Base-by-base conservation (phyloP, 2,888 invertebrate genomes). In the Chironomus riparius region DNA sequence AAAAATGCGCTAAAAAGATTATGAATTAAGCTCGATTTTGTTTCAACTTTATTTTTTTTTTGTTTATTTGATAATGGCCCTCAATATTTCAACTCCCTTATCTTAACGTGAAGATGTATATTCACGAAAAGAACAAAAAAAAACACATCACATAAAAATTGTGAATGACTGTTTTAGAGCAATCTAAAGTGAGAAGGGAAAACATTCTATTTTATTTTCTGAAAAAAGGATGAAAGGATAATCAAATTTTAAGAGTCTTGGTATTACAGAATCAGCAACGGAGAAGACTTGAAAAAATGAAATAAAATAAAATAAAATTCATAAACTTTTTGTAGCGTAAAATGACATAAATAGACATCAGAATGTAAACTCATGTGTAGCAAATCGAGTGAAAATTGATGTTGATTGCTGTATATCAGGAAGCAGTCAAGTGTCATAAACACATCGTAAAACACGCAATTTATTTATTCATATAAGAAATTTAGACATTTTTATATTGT, bases 371-470 rank as follows among this genome's bases (percentile, higher is more conserved):
- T 70, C 70, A 70, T 56, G 56, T 56, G 56, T 22, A 61, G 50
- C 61, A 72, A 72, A 72, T 72, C 72, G 72, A 72, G 72, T 61
- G 72, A 72, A 50, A 72, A 72, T 71, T 71, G 71, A 71, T 71
- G 71, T 71, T 68, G 68, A 68, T 68, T 68, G 68, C 68, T 68
- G 47, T 68, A 47, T 68, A 65, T 65, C 65, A 65, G 65, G 38
- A 68, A 68, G 68, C 50, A 56, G 47, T 71, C 24, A 65, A 65
- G 71, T 21, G 56, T 71, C 71, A 28, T 71, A 71, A 71, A 71
- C 71, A 71, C 71, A 71, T 71, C 71, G 71, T 71, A 71, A 71
- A 71, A 71, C 71, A 56, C 47, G 24, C 71, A 71, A 71, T 71
- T 71, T 71, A 71, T 71, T 71, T 28, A 56, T 56, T 50, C 50